Evolutionary conservation across 2,888 invertebrate genomes (phyloP), one percentile per base, ranked within the genome.

Genomic region (Drosophila formosana): DNA sequence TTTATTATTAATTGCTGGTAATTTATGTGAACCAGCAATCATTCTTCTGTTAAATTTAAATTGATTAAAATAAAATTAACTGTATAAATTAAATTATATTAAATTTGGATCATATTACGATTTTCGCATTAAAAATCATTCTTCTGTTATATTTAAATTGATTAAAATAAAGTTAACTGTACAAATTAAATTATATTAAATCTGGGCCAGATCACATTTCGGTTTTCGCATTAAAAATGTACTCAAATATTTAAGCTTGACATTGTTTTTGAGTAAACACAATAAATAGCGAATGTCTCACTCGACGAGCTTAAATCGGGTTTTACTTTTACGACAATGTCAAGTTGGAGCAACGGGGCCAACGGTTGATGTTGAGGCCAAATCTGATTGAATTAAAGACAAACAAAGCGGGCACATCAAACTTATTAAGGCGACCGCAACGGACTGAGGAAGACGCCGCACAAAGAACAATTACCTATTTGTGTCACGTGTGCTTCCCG

Each of bases 401-500:
- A 32, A 49, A 32, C 23, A 56, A 49, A 47, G 25, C 5, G 47
- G 34, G 37, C 25, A n/a, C n/a, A 32, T 13, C 43, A 34, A 5
- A 13, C 7, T 41, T 25, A 9, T 47, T 7, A 11, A 43, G 18
- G 39, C 30, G 8, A 3, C 8, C 1, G 25, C 13, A 18, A 18
- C 18, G 18, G 18, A 13, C 32, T 32, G 32, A 30, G 3, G 3
- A 30, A 8, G 30, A 30, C 30, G 30, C 8, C 30, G 30, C 62
- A 75, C 77, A 72, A 69, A 77, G 74, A 79, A 82, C 80, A 88
- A 90, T 89, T 90, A 90, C 76, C 84, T 82, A 89, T 88, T 89
- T 85, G 82, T 80, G 84, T 86, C 82, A 90, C 90, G 90, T 88
- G 84, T 62, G 43, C 55, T 57, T 8, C 13, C 26, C n/a, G 3